Percentiles rank a stretch among this genome's conserved stretches.
Evolutionary conservation across 2,797 vertebrate species (phyloP).

Genomic region (Lutjanus campechanus): DNA sequence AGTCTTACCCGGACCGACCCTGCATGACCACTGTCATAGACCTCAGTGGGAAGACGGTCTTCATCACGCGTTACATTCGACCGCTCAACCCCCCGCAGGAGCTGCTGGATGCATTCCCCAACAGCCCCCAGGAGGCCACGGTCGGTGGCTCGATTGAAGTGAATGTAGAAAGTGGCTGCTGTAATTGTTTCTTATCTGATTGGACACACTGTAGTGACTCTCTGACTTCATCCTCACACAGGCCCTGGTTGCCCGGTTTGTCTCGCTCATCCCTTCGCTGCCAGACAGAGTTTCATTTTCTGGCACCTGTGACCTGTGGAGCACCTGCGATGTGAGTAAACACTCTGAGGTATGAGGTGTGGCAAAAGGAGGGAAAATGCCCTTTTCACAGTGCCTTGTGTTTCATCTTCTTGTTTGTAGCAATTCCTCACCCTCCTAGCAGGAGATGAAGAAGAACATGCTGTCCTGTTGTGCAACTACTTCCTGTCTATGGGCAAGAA

Average conservation of each 20-base stretch:
- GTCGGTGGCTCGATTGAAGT: constrained; percentile 61
- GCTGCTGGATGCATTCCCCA: constrained; percentile 85
- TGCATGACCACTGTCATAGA: constrained; percentile 92
- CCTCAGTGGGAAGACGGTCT: constrained; percentile 93
- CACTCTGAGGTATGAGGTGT: not conserved
- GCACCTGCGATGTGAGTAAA: constrained; percentile 93
- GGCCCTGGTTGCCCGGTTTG: constrained; percentile 91
- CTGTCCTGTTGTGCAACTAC: constrained; percentile 95
- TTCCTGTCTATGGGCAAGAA: constrained; percentile 95
- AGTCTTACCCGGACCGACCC: constrained; percentile 88
- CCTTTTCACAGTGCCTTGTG: not conserved
- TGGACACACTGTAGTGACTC: not conserved
- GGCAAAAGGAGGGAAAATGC: not conserved
- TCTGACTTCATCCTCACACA: constrained; percentile 59
- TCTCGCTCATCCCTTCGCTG: constrained; percentile 94
- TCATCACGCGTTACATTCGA: constrained; percentile 92
- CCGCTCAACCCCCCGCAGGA: constrained; percentile 92
- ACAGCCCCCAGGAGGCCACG: constrained; percentile 84
- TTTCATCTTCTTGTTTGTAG: constrained; percentile 73
- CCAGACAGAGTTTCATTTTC: constrained; percentile 93
- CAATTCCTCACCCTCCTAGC: constrained; percentile 96
- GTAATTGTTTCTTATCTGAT: not conserved
- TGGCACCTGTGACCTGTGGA: constrained; percentile 95
- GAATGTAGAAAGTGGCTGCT: not conserved
- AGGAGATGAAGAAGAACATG: constrained; percentile 97